Evolutionary conservation across 2,888 invertebrate species (phyloP).

Genomic region (Caenorhabditis sulstoni): DNA sequence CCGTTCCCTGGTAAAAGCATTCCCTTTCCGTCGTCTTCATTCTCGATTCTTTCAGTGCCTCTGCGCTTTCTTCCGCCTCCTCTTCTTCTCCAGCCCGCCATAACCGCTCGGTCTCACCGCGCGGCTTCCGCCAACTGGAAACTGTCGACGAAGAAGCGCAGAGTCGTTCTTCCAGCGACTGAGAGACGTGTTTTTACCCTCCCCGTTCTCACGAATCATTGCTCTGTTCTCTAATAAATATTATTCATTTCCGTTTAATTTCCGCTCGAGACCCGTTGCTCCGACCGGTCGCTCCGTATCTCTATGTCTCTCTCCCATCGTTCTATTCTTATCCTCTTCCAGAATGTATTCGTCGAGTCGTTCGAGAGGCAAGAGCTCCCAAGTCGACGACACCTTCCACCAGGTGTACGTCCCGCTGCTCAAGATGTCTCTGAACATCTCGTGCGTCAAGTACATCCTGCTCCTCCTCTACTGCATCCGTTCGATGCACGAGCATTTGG

Average conservation of each 20-base stretch:
- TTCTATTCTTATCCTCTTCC: neutral
- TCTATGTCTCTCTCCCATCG: neutral
- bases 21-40: neutral
- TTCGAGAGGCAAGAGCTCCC: constrained; percentile 8
- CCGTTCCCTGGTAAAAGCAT: constrained; percentile 10
- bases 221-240: constrained; percentile 38
- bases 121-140: constrained; percentile 41
- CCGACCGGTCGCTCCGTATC: constrained; percentile 9
- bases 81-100: neutral
- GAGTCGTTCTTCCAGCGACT: constrained; percentile 45
- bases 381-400: constrained; percentile 30
- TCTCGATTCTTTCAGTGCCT: constrained; percentile 10
- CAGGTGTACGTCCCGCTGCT: constrained; percentile 37
- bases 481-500: constrained; percentile 50
- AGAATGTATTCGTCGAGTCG: constrained; percentile 2
- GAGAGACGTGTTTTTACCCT: constrained; percentile 14
- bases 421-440: constrained; percentile 36
- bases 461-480: constrained; percentile 48
- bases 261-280: constrained; percentile 6
- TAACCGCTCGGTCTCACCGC: constrained; percentile 35
- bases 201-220: neutral
- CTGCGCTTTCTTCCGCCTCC: constrained; percentile 2
- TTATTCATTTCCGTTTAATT: neutral
- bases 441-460: constrained; percentile 32
- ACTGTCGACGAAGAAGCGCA: constrained; percentile 59